Percentiles rank a stretch among this genome's conserved stretches.
phyloP scores from a whole-genome alignment of 2,113 vertebrate genomes.

The Bungarus multicinctus region DNA sequence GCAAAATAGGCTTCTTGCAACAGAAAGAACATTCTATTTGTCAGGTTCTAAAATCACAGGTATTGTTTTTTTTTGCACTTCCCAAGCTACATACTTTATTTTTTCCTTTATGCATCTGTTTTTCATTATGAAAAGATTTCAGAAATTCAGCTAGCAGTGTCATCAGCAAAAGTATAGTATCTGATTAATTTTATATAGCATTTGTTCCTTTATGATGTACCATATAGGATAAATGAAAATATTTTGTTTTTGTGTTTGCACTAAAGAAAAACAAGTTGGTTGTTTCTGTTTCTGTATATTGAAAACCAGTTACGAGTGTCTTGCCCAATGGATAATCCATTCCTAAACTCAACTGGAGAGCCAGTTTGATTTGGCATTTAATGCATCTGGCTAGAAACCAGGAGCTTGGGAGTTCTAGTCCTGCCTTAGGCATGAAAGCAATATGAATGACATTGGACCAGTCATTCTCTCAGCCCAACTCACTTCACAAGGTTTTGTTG shows the following conservation, averaged over 20 bases:
- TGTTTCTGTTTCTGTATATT: neutral
- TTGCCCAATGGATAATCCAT: neutral
- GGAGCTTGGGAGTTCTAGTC: neutral
- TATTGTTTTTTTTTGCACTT: conserved; percentile 32
- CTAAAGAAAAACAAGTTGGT: neutral
- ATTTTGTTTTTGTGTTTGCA: neutral
- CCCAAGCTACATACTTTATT: conserved; percentile 44
- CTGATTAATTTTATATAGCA: conserved; percentile 53
- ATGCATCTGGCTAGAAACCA: neutral
- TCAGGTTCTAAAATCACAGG: conserved; percentile 32
- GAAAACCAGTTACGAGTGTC: neutral
- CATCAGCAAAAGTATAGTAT: conserved; percentile 59
- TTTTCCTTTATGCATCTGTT: conserved; percentile 72
- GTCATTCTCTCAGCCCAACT: neutral
- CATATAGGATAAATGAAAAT: conserved; percentile 43
- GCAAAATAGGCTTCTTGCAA: conserved; percentile 3
- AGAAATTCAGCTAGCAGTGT: conserved; percentile 62
- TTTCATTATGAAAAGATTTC: conserved; percentile 72
- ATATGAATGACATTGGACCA: neutral
- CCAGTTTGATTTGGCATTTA: neutral
- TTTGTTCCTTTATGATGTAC: conserved; percentile 43
- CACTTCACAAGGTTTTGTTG: neutral
- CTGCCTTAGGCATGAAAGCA: neutral
- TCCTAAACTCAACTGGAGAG: neutral
- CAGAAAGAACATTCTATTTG: conserved; percentile 20